Percentiles rank a stretch among this genome's conserved stretches.
These are phyloP conservation scores for Heteromyza rotundicornis DNA, from an alignment of 2,888 invertebrate species.

Conservation along the genomic window DNA sequence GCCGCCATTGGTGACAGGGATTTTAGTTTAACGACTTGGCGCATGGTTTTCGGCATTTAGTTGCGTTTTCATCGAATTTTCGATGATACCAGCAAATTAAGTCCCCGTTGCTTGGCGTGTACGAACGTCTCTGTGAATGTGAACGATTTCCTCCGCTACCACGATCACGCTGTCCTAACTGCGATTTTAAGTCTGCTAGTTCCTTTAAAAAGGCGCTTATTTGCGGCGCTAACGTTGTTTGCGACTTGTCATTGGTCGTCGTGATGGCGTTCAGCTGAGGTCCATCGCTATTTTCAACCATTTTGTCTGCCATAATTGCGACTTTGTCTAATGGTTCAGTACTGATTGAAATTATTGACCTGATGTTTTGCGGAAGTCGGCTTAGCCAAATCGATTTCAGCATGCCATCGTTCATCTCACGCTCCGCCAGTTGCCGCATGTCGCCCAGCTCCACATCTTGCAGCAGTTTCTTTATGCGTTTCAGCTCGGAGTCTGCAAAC, in stretches of 20 bases:
- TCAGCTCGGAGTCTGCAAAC: conserved; percentile 29
- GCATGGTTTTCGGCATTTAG: conserved; percentile 6
- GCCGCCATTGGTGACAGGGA: conserved; percentile 11
- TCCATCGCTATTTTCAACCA: conserved; percentile 7
- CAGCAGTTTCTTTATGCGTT: conserved; percentile 25
- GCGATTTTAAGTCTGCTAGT: background rate
- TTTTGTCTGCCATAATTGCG: conserved; percentile 23
- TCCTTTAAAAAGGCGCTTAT: background rate
- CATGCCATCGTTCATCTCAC: conserved; percentile 26
- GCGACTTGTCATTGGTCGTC: too few species aligned
- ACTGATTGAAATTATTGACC: conserved; percentile 28
- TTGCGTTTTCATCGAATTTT: conserved; percentile 8
- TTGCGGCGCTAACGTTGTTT: background rate
- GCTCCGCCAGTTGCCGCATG: background rate
- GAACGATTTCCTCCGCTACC: background rate
- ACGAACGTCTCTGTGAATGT: background rate
- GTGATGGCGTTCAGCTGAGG: background rate
- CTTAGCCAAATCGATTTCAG: conserved; percentile 36
- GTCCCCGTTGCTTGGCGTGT: background rate
- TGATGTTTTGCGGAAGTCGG: conserved; percentile 31
- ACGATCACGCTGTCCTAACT: background rate
- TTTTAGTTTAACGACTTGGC: conserved; percentile 9
- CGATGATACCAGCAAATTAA: conserved; percentile 10
- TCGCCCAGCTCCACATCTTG: conserved; percentile 31
- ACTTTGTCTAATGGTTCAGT: conserved; percentile 5